Evolutionary conservation across 2,113 vertebrate genomes (phyloP), one percentile per base, ranked within the genome.

Genomic region (Hydrolagus affinis): DNA sequence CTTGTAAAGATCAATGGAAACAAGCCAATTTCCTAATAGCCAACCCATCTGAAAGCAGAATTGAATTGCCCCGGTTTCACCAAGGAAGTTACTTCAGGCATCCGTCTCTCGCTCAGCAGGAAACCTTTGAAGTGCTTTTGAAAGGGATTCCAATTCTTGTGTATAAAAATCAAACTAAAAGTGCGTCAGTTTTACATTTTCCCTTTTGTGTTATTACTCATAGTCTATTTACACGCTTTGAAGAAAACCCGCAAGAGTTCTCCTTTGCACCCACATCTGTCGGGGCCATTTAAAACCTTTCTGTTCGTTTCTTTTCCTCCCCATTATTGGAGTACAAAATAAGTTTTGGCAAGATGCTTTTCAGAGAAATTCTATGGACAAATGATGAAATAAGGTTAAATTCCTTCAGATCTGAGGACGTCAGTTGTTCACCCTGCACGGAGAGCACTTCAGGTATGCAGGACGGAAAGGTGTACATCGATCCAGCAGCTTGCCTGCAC

Each of bases 121-220:
- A 62, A 11, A 3, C n/a, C 28, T 21, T 8, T 62, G 66, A 66
- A 83, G 78, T 83, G 77, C 60, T 66, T 32, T 66, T 77, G 64
- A 64, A 83, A 83, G 23, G 78, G 62, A 66, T 14, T 83, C 78
- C 14, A 30, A 68, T 83, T 83, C 25, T 83, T 83, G 59, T 83
- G 66, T 17, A 83, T 66, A 83, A 83, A 25, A 28, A 71, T 71
- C 23, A 60, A 80, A 80, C 75, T 30, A 83, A 83, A 83, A 83
- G 78, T 83, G 78, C 78, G 30, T 68, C 78, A 66, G 73, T 75
- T 75, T 75, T 56, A 75, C 1, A 75, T 19, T 83, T 83, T 83
- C 78, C 78, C 78, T 83, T 64, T 83, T 83, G 59, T 83, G 78
- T 14, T 10, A 83, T 83, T 30, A 83, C 21, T 23, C 32, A 28